Base-by-base conservation (phyloP, 2,797 vertebrate genomes). In the Gymnothorax reevesii region DNA sequence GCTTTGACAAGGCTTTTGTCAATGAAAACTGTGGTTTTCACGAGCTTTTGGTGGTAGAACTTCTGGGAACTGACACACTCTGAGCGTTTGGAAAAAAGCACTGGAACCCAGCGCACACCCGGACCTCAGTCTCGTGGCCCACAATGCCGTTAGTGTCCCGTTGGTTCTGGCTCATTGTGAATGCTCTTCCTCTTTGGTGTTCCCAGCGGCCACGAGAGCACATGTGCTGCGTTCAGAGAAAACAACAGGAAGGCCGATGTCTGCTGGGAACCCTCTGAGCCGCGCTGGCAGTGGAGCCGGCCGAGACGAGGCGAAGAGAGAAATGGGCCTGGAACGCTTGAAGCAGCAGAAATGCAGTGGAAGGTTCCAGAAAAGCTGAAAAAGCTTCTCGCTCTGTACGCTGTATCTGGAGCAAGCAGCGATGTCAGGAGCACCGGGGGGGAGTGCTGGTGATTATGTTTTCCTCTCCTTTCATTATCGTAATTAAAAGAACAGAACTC, bases 341-440 rank as follows among this genome's bases (percentile, higher is more conserved):
- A 87, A 86, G 88, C 87, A 84, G 22, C 83, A 91, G 80, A 7
- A 79, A 57, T 84, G 88, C 57, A 86, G 87, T 91, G 89, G 88
- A 89, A 91, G 88, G 73, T 87, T 89, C 69, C 25, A 87, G 83
- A 82, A 84, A 88, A 79, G 73, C 84, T 80, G 75, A 89, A 42
- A 42, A 42, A 86, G 83, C 84, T 86, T 87, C 57, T 90, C 15
- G 85, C 79, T 73, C 87, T 84, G 86, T 88, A 89, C 86, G 88
- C 55, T 84, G 82, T 85, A 86, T 89, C 87, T 87, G 84, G 84
- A 57, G 77, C 1, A 6, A 88, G 10, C 84, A 86, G 87, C 88
- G 88, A 91, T 83, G 88, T 89, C 69, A 83, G 88, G 59, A 60
- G 52, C 55, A 27, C 15, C 15, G 71, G 59, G 59, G 57, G 27